These are phyloP conservation scores for Epinephelus moara DNA, from an alignment of 2,113 vertebrate genomes.

Conservation along the genomic window DNA sequence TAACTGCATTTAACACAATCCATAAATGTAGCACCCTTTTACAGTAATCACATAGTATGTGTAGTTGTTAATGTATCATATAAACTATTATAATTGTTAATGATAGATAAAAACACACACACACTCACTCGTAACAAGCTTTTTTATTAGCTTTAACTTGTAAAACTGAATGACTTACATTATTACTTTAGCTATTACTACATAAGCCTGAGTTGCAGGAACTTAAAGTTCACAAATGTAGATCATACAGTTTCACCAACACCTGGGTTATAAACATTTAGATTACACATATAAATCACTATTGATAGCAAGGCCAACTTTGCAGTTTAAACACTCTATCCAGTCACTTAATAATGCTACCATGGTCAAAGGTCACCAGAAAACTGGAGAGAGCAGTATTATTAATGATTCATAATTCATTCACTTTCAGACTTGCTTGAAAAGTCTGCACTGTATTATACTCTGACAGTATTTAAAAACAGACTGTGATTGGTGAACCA, in stretches of 20 bases:
- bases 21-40: too few species aligned
- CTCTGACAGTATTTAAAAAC: not conserved
- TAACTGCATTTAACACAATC: too few species aligned
- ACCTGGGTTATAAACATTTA: not conserved
- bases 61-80: too few species aligned
- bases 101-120: not conserved
- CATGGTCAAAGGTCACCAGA: not conserved
- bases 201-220: not conserved
- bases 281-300: not conserved
- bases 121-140: not conserved
- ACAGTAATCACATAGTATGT: not conserved
- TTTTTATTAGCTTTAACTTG: not conserved
- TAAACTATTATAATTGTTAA: not conserved
- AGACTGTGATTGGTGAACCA: not conserved
- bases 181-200: not conserved
- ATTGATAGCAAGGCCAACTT: not conserved
- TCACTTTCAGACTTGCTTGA: too few species aligned
- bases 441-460: not conserved
- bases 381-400: not conserved
- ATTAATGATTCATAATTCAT: not conserved
- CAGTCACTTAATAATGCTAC: not conserved
- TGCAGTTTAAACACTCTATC: not conserved
- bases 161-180: not conserved
- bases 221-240: not conserved
- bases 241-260: not conserved